These are phyloP conservation scores for Monodelphis domestica DNA, from an alignment of 2,797 vertebrate genomes.

Conservation along the genomic window DNA sequence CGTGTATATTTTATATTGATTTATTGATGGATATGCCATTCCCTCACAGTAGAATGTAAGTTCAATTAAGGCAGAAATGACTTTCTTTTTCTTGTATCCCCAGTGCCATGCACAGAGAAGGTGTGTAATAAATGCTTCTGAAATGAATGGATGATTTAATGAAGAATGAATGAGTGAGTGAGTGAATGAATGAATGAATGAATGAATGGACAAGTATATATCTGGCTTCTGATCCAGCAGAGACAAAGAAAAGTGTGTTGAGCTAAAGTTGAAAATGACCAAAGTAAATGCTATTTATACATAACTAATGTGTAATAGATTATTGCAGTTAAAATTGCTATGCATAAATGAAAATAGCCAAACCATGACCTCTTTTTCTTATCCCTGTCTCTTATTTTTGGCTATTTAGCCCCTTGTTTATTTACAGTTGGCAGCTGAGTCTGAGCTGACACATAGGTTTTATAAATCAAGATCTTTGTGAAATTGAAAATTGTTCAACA, in stretches of 20 bases:
- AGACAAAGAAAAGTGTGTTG: constrained; percentile 21
- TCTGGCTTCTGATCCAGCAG: not conserved
- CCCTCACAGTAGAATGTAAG: not conserved
- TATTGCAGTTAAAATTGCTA: not conserved
- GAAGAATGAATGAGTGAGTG: too few relatives aligned
- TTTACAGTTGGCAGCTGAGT: constrained; percentile 29
- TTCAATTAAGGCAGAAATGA: not conserved
- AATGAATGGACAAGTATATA: not conserved
- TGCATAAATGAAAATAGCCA: not conserved
- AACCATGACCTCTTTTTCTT: not conserved
- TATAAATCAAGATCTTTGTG: constrained; percentile 53
- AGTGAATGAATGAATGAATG: not conserved
- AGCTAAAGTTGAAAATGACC: constrained; percentile 10
- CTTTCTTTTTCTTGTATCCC: not conserved
- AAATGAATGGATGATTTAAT: too few relatives aligned
- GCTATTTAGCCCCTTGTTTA: not conserved
- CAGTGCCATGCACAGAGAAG: not conserved
- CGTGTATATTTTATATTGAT: not conserved
- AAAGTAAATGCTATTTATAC: not conserved
- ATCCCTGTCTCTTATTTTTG: not conserved
- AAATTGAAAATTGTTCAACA: constrained; percentile 57
- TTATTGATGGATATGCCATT: not conserved
- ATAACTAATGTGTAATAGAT: constrained; percentile 3
- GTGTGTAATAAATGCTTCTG: not conserved
- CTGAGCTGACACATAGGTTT: constrained; percentile 51